phyloP scores from a whole-genome alignment of 2,797 vertebrate genomes.

The Enteromius unitaeniatus region DNA sequence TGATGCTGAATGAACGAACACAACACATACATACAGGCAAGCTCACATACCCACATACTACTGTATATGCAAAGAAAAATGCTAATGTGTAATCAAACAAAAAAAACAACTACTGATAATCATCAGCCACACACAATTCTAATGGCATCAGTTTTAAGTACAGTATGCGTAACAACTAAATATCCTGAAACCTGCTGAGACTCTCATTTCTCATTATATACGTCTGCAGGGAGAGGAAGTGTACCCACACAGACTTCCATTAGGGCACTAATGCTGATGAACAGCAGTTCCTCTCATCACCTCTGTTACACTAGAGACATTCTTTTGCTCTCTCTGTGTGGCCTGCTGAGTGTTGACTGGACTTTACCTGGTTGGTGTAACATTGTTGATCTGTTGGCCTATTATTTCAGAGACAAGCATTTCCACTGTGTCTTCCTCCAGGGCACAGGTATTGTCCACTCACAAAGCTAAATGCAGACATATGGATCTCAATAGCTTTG shows the following conservation, averaged over 20 bases:
- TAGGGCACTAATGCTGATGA: slow-evolving; percentile 49
- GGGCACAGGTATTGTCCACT: slow-evolving; percentile 27
- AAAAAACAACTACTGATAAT: not conserved
- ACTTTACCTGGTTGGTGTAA: slow-evolving; percentile 34
- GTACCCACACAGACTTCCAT: slow-evolving; percentile 19
- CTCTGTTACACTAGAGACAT: slow-evolving; percentile 27
- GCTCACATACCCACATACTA: not conserved
- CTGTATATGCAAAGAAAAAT: not conserved
- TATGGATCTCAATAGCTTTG: slow-evolving; percentile 44
- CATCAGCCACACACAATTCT: not conserved
- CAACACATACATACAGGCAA: not conserved
- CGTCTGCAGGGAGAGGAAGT: not conserved
- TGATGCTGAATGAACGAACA: not conserved
- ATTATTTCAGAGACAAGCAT: slow-evolving; percentile 28
- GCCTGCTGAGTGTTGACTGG: slow-evolving; percentile 3
- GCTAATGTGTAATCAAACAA: not conserved
- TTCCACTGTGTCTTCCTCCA: slow-evolving; percentile 31
- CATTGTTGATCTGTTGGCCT: slow-evolving; percentile 38
- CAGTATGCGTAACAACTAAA: not conserved
- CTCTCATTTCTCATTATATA: slow-evolving; percentile 6
- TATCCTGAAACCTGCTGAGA: not conserved
- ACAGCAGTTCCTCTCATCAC: slow-evolving; percentile 22
- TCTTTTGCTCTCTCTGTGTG: not conserved
- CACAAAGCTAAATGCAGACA: slow-evolving; percentile 47
- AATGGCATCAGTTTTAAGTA: not conserved